Conservation (phyloP, 2,113 vertebrate genomes). For the Boulengeromyrus knoepffleri region DNA sequence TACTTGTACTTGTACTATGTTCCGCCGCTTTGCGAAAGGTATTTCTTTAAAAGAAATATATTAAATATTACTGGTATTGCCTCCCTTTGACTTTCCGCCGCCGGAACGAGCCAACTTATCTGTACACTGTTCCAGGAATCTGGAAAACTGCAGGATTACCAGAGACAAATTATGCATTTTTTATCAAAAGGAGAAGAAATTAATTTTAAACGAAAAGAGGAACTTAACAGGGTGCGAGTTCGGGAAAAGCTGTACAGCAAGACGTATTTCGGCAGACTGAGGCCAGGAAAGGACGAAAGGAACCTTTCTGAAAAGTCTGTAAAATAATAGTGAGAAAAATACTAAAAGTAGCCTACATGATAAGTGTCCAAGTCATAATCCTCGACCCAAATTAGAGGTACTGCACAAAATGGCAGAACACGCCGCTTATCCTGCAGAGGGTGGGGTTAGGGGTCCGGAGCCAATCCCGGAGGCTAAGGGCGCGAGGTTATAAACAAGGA, state of each 20-base stretch:
- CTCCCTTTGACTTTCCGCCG: not conserved
- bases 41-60: not conserved
- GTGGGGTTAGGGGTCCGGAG: not conserved
- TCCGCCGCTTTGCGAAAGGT: not conserved
- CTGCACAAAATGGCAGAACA: not conserved
- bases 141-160: not conserved
- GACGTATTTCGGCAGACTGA: not conserved
- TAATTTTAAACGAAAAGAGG: not conserved
- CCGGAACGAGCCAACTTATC: not conserved
- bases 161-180: constrained; percentile 1
- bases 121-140: not conserved
- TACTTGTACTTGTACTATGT: not conserved
- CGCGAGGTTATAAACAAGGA: not conserved
- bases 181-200: not conserved
- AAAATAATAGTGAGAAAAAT: not conserved
- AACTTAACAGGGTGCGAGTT: not conserved
- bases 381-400: not conserved
- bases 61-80: not conserved
- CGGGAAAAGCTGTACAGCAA: not conserved
- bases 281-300: not conserved
- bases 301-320: not conserved
- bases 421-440: not conserved
- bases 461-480: not conserved
- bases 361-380: not conserved
- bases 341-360: not conserved